Conservation (phyloP, 2,888 invertebrate species). For the Heteropelma amictum region DNA sequence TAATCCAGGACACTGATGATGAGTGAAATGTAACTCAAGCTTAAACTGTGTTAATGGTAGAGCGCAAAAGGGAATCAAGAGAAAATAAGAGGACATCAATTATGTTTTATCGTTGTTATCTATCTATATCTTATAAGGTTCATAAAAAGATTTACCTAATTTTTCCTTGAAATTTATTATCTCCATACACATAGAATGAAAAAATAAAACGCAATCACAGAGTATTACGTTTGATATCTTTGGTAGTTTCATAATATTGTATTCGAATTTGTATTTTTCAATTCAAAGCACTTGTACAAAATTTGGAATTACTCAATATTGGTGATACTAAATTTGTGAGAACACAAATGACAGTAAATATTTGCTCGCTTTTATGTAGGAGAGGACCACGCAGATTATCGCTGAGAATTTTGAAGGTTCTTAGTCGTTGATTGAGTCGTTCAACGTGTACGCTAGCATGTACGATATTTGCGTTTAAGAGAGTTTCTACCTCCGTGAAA, state of each 20-base stretch:
- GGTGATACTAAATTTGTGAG: slow-evolving; percentile 35
- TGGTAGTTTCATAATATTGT: background rate
- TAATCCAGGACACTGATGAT: background rate
- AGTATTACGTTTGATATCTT: background rate
- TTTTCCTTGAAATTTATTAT: background rate
- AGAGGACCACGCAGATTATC: slow-evolving; percentile 25
- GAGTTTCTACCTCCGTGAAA: slow-evolving; percentile 39
- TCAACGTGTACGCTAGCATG: slow-evolving; percentile 55
- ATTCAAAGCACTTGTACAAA: background rate
- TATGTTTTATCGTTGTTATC: background rate
- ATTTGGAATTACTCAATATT: slow-evolving; percentile 40
- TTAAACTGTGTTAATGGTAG: background rate
- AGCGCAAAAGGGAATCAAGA: background rate
- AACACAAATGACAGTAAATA: slow-evolving; percentile 43
- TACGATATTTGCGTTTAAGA: slow-evolving; percentile 40
- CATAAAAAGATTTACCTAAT: too few species aligned
- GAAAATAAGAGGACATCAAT: background rate
- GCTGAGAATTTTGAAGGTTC: slow-evolving; percentile 48
- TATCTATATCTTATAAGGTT: too few species aligned
- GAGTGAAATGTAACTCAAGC: background rate
- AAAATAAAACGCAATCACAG: background rate
- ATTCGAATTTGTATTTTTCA: background rate
- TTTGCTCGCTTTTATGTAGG: slow-evolving; percentile 28
- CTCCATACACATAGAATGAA: background rate
- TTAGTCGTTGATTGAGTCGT: slow-evolving; percentile 56